Evolutionary conservation across 1,140 invertebrate species (phyloP), one percentile per base, ranked within the genome.

Genomic region (fruit fly (Drosophila melanogaster)): DNA sequence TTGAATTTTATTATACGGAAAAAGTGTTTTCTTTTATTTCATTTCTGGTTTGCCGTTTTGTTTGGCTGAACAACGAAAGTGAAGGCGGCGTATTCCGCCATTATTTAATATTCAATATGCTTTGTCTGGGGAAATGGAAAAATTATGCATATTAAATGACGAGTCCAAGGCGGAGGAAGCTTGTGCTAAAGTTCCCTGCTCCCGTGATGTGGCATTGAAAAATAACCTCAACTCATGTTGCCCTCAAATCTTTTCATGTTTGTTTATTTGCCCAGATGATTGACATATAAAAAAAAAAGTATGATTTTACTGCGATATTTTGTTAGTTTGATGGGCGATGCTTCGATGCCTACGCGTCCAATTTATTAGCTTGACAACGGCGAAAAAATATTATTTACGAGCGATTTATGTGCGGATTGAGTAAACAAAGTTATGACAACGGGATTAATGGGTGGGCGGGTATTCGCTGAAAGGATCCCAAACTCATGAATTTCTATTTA

Each of bases 91-190:
- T 44, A 35, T 64, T 73, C 62, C 49, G 46, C 26, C 71, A 83
- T 87, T 86, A 86, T 86, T 86, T 86, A 86, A 86, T 86, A 86
- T 86, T 86, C 83, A 86, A 86, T 86, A 86, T 86, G 83, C 83
- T 87, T 83, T 79, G 75, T 83, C 75, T 67, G 69, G 70, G 69
- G 83, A 86, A 86, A 86, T 86, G 83, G 75, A 83, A 79, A 86
- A 86, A 86, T 86, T 86, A 86, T 86, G 83, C 83, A 86, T 87
- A 87, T 86, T 86, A 86, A 87, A 86, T 83, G 83, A 40, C 61
- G 67, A 14, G 41, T 53, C 53, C 41, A 75, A 57, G 49, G n/a
- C 50, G 70, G 41, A 51, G 49, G 30, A 53, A 50, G 46, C 76
- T 79, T 84, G 71, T 84, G 62, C 46, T 57, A 46, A 59, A 44